Conservation (phyloP, 2,888 invertebrate species). For the Macropis europaea region DNA sequence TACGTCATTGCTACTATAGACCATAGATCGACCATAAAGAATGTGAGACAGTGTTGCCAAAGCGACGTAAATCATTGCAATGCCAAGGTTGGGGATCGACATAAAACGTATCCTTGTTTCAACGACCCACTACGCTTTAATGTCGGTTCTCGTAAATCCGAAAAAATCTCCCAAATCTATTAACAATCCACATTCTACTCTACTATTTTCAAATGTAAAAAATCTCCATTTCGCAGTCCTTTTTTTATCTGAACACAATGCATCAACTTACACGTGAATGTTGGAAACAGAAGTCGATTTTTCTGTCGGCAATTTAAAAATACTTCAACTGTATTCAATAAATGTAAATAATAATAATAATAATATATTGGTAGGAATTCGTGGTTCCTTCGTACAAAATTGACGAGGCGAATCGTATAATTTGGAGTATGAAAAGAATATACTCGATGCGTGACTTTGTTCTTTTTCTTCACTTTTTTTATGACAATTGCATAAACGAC, state of each 20-base stretch:
- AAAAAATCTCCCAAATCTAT: neutral
- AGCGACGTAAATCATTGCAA: conserved; percentile 59
- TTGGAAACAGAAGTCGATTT: neutral
- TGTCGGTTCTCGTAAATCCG: neutral
- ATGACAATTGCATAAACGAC: too few species aligned
- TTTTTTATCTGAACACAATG: neutral
- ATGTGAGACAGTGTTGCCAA: conserved; percentile 73
- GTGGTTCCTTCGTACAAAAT: neutral
- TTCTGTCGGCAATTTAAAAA: neutral
- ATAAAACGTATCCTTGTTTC: conserved; percentile 19
- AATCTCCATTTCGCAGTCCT: neutral
- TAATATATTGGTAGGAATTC: neutral
- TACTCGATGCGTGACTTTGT: too few species aligned
- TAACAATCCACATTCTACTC: neutral
- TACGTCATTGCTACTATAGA: conserved; percentile 75
- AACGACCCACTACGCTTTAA: neutral
- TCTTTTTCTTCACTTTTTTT: too few species aligned
- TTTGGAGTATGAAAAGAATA: neutral
- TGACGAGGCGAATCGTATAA: neutral
- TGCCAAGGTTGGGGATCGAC: conserved; percentile 42
- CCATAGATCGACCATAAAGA: conserved; percentile 71
- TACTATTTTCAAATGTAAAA: neutral
- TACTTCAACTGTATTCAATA: neutral
- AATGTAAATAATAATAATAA: neutral
- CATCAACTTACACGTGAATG: too few species aligned